These are phyloP conservation scores for Hermatobates lingyangjiaoensis DNA, from an alignment of 1,140 invertebrate genomes.

Conservation along the genomic window DNA sequence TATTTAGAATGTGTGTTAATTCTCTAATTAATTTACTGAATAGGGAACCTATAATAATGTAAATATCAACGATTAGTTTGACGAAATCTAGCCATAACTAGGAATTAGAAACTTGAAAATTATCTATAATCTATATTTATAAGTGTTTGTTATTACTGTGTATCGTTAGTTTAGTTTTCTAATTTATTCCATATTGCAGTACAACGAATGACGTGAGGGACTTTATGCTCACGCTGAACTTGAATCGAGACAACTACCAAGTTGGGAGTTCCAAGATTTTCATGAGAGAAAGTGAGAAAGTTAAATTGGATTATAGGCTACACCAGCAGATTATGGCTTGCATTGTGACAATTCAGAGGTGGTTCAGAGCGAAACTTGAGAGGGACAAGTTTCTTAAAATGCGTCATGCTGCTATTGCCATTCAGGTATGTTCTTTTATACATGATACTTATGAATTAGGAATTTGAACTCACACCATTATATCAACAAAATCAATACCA, in stretches of 20 bases:
- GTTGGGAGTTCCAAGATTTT: slow-evolving; percentile 81
- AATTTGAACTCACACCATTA: too few species aligned
- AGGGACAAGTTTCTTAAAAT: slow-evolving; percentile 54
- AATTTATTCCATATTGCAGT: slow-evolving; percentile 23
- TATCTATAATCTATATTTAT: background rate
- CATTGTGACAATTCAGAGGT: slow-evolving; percentile 79
- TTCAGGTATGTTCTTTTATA: slow-evolving; percentile 36
- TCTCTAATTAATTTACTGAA: too few species aligned
- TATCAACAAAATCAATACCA: too few species aligned
- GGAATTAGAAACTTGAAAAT: background rate
- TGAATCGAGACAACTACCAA: slow-evolving; percentile 80
- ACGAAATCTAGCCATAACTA: too few species aligned
- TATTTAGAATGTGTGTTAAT: too few species aligned
- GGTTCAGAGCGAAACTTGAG: slow-evolving; percentile 69
- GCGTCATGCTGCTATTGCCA: slow-evolving; percentile 46
- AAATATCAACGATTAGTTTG: too few species aligned
- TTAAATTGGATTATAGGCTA: slow-evolving; percentile 72
- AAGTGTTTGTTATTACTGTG: background rate
- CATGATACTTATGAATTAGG: background rate
- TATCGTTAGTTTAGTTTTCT: background rate
- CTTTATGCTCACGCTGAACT: slow-evolving; percentile 57
- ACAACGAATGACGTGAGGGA: slow-evolving; percentile 59
- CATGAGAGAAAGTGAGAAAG: slow-evolving; percentile 82
- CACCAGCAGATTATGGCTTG: slow-evolving; percentile 86
- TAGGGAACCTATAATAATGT: too few species aligned